Conservation (phyloP, 2,888 invertebrate species). For the Thereva unica region DNA sequence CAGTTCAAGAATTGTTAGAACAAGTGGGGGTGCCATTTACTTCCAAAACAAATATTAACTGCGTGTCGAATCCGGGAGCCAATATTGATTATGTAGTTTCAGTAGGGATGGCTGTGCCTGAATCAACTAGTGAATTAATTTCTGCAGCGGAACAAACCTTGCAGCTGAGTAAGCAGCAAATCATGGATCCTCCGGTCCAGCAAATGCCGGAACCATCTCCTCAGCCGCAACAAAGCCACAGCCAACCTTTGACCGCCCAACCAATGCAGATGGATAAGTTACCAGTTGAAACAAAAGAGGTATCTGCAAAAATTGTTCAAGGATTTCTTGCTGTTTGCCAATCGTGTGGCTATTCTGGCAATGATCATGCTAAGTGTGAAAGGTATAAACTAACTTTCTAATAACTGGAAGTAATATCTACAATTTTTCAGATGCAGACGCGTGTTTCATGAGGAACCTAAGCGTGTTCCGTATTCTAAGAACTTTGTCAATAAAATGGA, state of each 20-base stretch:
- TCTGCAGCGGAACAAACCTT: slow-evolving; percentile 56
- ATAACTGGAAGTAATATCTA: neutral
- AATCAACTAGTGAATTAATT: slow-evolving; percentile 56
- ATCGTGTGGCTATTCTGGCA: slow-evolving; percentile 77
- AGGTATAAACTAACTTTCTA: slow-evolving; percentile 55
- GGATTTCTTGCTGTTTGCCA: slow-evolving; percentile 80
- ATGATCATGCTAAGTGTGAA: slow-evolving; percentile 79
- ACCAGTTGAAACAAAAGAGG: slow-evolving; percentile 57
- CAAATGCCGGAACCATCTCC: slow-evolving; percentile 24
- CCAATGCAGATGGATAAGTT: neutral
- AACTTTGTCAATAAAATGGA: slow-evolving; percentile 38
- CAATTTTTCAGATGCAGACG: slow-evolving; percentile 63
- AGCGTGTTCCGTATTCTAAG: slow-evolving; percentile 57
- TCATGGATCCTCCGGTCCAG: slow-evolving; percentile 41
- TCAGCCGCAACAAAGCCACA: slow-evolving; percentile 32
- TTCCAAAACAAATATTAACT: slow-evolving; percentile 72
- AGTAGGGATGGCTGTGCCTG: slow-evolving; percentile 62
- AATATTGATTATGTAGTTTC: slow-evolving; percentile 82
- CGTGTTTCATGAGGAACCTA: slow-evolving; percentile 73
- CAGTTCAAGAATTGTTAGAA: slow-evolving; percentile 78
- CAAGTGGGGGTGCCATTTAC: slow-evolving; percentile 74
- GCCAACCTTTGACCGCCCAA: neutral
- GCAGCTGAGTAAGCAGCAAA: slow-evolving; percentile 53
- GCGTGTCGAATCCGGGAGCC: slow-evolving; percentile 72
- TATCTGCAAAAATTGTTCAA: slow-evolving; percentile 67